phyloP scores from a whole-genome alignment of 2,113 vertebrate species.

The Pseudolaguvia tuberculata region DNA sequence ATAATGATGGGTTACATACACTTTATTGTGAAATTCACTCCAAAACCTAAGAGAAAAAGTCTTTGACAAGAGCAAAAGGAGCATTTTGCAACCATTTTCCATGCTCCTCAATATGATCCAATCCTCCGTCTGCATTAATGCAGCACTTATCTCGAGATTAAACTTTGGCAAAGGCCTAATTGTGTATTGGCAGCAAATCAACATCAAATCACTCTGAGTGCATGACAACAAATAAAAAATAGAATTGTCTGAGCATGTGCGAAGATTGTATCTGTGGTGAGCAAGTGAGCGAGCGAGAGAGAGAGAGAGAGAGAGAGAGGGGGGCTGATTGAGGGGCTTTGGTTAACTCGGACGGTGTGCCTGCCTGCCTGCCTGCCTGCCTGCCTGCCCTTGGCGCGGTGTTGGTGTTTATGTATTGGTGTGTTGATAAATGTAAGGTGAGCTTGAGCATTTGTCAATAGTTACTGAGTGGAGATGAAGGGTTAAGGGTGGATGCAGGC shows the following conservation, averaged over 20 bases:
- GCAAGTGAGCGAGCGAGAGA: conserved; percentile 63
- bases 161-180: conserved; percentile 78
- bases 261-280: conserved; percentile 13
- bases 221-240: conserved; percentile 50
- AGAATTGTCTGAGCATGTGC: conserved; percentile 28
- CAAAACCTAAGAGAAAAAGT: conserved; percentile 67
- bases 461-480: conserved; percentile 67
- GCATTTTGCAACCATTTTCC: conserved; percentile 72
- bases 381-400: conserved; percentile 78
- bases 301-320: conserved; percentile 63
- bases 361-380: too few species aligned
- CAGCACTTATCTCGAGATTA: conserved; percentile 83
- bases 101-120: conserved; percentile 71
- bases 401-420: conserved; percentile 69
- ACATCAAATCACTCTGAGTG: conserved; percentile 55
- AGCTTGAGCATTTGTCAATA: conserved; percentile 89
- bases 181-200: conserved; percentile 72
- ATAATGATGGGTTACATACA: conserved; percentile 90
- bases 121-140: conserved; percentile 76
- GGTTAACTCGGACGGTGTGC: conserved; percentile 74
- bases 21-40: conserved; percentile 91
- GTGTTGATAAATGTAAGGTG: conserved; percentile 88
- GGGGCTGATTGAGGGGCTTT: conserved; percentile 27
- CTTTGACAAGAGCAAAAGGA: conserved; percentile 71
- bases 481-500: conserved; percentile 68